These are phyloP conservation scores for Poecilia gillii DNA, from an alignment of 2,797 vertebrate species.

Conservation along the genomic window DNA sequence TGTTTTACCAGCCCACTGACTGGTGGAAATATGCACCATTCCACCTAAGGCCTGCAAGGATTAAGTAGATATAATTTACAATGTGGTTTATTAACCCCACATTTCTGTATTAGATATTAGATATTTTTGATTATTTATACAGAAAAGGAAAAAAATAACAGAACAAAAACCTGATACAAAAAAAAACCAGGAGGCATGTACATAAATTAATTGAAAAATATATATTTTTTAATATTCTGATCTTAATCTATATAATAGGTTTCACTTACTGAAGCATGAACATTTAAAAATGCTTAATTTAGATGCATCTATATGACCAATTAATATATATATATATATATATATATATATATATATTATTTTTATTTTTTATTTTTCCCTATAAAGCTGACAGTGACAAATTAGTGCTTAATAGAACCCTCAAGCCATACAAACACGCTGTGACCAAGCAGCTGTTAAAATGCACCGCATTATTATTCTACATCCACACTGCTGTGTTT, in stretches of 20 bases:
- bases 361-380: too few relatives aligned
- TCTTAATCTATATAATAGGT: background rate
- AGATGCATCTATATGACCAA: background rate
- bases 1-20: background rate
- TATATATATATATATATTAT: background rate
- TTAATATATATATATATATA: background rate
- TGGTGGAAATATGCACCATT: background rate
- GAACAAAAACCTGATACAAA: too few relatives aligned
- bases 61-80: background rate
- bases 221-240: background rate
- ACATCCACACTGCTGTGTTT: slow-evolving; percentile 75
- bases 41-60: background rate
- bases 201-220: too few relatives aligned
- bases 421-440: slow-evolving; percentile 74
- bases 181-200: too few relatives aligned
- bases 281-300: background rate
- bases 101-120: background rate
- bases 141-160: too few relatives aligned
- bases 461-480: slow-evolving; percentile 74
- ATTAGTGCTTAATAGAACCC: slow-evolving; percentile 76
- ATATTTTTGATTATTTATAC: too few relatives aligned
- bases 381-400: slow-evolving; percentile 77
- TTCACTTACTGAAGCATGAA: background rate
- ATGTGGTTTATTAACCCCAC: background rate
- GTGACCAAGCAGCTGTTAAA: slow-evolving; percentile 73